Conservation (phyloP, 2,113 vertebrate species). For the Amphilophus citrinellus region DNA sequence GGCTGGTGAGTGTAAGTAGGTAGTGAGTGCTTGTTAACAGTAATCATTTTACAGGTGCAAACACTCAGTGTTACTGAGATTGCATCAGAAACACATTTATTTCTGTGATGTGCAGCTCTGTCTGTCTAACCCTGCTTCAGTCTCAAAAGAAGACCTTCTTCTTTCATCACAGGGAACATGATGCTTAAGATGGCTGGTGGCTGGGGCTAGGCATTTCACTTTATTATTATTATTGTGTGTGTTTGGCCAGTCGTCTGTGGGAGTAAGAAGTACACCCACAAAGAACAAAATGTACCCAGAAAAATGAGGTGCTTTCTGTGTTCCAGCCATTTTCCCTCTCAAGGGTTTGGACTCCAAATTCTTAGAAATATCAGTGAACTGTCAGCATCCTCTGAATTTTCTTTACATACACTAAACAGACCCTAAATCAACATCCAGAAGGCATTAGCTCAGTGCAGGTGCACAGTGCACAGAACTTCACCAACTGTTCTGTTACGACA, state of each 20-base stretch:
- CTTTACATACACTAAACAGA: neutral
- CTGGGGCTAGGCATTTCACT: neutral
- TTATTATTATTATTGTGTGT: neutral
- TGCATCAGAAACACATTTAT: too few relatives aligned
- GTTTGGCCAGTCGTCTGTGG: neutral
- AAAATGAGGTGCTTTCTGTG: neutral
- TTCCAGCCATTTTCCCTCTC: neutral
- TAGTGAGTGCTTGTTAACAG: neutral
- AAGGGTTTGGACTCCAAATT: neutral
- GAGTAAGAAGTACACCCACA: neutral
- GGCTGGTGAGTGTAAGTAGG: fast-evolving
- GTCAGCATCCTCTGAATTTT: neutral
- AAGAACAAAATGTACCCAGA: conserved; percentile 18
- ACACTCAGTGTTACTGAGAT: neutral
- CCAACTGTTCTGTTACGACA: neutral
- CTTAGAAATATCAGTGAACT: neutral
- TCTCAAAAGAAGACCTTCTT: neutral
- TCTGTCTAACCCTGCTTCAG: neutral
- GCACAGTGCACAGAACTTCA: neutral
- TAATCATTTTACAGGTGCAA: neutral
- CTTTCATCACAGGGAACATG: neutral
- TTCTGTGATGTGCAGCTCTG: too few relatives aligned
- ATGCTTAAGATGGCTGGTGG: neutral
- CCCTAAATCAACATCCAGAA: neutral
- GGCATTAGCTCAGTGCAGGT: neutral